phyloP scores from a whole-genome alignment of 2,797 vertebrate species.

The Coregonus sp. region DNA sequence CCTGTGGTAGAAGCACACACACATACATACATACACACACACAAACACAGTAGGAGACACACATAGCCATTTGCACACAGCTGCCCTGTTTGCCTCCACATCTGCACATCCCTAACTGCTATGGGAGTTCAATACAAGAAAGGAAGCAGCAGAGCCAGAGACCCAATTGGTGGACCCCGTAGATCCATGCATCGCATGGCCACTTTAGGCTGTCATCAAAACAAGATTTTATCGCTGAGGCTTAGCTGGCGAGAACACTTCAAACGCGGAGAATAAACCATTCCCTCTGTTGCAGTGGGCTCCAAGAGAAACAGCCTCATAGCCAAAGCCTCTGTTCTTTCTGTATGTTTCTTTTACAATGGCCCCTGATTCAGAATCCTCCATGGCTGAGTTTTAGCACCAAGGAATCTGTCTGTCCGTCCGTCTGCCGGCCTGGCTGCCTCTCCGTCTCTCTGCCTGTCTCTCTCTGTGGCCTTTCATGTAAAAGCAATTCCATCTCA shows the following conservation, averaged over 20 bases:
- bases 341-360: constrained; percentile 36
- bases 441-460: not conserved
- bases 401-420: constrained; percentile 13
- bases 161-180: constrained; percentile 4
- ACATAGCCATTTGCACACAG: constrained; percentile 27
- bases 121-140: not conserved
- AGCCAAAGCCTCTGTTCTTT: not conserved
- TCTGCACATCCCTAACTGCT: constrained; percentile 15
- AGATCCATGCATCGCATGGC: constrained; percentile 2
- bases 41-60: not conserved
- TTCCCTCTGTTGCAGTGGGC: constrained; percentile 12
- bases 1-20: not conserved
- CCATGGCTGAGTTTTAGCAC: constrained; percentile 53
- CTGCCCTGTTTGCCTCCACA: constrained; percentile 23
- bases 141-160: not conserved
- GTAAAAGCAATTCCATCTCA: constrained; percentile 62
- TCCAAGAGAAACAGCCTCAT: constrained; percentile 12
- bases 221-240: constrained; percentile 24
- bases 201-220: constrained; percentile 14
- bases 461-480: constrained; percentile 55
- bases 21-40: not conserved
- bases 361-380: constrained; percentile 52
- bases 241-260: constrained; percentile 17
- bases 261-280: constrained; percentile 24
- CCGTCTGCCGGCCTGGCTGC: not conserved